Evolutionary conservation across 2,113 vertebrate species (phyloP).

Genomic region (Mellivora capensis): DNA sequence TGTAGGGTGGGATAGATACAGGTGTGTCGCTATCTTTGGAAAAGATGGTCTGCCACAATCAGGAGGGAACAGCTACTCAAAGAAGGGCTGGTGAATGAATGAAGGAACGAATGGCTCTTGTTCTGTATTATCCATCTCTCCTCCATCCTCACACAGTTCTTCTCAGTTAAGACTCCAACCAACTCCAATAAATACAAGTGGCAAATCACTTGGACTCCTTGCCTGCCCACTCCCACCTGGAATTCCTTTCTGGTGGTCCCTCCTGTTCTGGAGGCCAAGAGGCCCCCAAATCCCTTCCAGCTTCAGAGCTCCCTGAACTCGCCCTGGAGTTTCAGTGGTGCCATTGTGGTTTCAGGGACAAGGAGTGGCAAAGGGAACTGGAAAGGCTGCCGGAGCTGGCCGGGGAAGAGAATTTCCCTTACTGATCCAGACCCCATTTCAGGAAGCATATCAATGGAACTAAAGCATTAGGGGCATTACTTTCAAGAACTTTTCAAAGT

Average conservation of each 20-base stretch:
- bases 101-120: constrained; percentile 21
- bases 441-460: background rate
- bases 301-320: background rate
- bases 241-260: background rate
- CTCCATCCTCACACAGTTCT: constrained; percentile 79
- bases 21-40: background rate
- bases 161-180: constrained; percentile 74
- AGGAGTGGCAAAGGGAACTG: background rate
- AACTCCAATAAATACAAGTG: constrained; percentile 75
- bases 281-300: constrained; percentile 40
- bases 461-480: background rate
- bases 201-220: constrained; percentile 7
- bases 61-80: background rate
- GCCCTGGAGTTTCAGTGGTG: background rate
- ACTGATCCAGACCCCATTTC: background rate
- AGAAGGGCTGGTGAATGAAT: background rate
- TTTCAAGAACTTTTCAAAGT: background rate
- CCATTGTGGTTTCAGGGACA: background rate
- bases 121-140: constrained; percentile 57
- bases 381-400: background rate
- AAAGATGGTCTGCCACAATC: background rate
- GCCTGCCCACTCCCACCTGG: background rate
- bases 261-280: constrained; percentile 69
- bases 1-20: background rate
- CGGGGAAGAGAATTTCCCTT: background rate